A percentile compares a stretch with the other conserved stretches of the same genome.
Conservation (phyloP, 2,888 invertebrate genomes). For the Eristalinus aeneus region DNA sequence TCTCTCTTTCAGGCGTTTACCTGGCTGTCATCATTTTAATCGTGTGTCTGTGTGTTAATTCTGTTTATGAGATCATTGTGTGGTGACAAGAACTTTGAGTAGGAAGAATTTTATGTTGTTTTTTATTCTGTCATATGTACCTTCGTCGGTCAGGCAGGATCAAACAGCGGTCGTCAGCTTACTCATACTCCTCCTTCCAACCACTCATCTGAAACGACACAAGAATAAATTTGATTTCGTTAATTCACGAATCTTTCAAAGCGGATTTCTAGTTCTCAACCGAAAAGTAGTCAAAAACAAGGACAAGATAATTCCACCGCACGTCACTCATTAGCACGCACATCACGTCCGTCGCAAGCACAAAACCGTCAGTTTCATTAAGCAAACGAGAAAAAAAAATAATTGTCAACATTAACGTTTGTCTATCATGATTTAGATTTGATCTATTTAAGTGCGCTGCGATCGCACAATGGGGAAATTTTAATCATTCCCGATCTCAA, state of each 20-base stretch:
- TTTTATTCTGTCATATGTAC: background rate
- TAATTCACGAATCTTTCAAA: background rate
- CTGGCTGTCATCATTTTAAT: slow-evolving; percentile 18
- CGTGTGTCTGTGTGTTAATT: background rate
- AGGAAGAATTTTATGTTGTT: slow-evolving; percentile 14
- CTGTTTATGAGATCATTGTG: slow-evolving; percentile 59
- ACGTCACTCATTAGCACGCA: background rate
- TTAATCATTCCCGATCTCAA: background rate
- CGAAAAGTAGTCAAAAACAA: background rate
- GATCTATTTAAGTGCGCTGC: background rate
- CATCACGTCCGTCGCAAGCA: background rate
- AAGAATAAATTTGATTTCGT: background rate
- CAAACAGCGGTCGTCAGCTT: slow-evolving; percentile 33
- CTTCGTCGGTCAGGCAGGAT: slow-evolving; percentile 3
- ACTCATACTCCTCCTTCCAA: slow-evolving; percentile 76
- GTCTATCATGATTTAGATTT: background rate
- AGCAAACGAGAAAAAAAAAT: background rate
- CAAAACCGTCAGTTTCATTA: background rate
- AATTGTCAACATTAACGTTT: slow-evolving; percentile 11
- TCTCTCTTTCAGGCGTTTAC: slow-evolving; percentile 43
- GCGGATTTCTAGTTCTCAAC: background rate
- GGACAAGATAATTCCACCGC: background rate
- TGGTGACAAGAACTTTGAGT: slow-evolving; percentile 35
- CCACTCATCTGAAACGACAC: slow-evolving; percentile 74
- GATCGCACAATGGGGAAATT: background rate